A percentile compares a stretch with the other conserved stretches of the same genome.
Conservation (phyloP, 1,140 invertebrate genomes). For the Anastrepha obliqua region DNA sequence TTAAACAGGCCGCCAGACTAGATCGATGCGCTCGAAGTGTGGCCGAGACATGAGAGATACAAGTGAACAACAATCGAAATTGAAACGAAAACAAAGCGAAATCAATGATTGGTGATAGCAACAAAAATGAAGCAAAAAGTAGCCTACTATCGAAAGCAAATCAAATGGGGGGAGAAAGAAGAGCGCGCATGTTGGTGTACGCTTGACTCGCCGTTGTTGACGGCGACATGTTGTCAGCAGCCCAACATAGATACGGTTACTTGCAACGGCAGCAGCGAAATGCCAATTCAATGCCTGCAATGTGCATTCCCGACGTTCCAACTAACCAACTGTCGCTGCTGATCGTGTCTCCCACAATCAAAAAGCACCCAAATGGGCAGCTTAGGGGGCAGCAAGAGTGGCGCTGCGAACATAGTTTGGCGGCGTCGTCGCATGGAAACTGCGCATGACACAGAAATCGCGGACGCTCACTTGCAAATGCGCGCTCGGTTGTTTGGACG, state of each 20-base stretch:
- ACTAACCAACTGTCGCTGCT: not conserved
- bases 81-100: slow-evolving; percentile 31
- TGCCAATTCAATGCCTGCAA: not conserved
- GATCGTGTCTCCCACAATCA: slow-evolving; percentile 13
- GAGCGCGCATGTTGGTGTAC: not conserved
- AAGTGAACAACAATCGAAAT: slow-evolving; percentile 41
- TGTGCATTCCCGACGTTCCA: not conserved
- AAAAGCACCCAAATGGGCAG: not conserved
- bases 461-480: not conserved
- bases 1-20: not conserved
- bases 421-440: not conserved
- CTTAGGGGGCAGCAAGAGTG: not conserved
- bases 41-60: slow-evolving; percentile 68
- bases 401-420: not conserved
- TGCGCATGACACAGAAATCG: not conserved
- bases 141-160: not conserved
- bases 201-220: not conserved
- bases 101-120: slow-evolving; percentile 32
- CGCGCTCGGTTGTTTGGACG: not conserved
- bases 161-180: not conserved
- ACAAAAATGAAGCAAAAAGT: not conserved
- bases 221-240: slow-evolving; percentile 28
- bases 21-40: slow-evolving; percentile 61
- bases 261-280: not conserved
- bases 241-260: not conserved